Evolutionary conservation across 2,888 invertebrate species (phyloP), one percentile per base, ranked within the genome.

Genomic region (Tuta absoluta): DNA sequence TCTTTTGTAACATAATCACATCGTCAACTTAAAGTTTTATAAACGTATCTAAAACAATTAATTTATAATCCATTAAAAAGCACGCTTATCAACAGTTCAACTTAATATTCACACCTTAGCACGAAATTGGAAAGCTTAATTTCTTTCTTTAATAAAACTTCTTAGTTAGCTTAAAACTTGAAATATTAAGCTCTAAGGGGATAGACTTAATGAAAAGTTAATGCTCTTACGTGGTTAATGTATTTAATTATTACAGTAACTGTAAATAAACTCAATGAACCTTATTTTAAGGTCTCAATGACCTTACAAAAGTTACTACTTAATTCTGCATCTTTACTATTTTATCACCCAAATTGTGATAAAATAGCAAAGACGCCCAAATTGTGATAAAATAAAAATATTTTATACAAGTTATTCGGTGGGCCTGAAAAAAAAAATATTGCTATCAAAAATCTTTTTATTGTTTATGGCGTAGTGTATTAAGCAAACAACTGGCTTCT

Each of bases 121-220:
- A 45, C 45, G n/a, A 17, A 45, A 45, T 45, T 45, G n/a, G 45
- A 45, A 45, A 45, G n/a, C 45, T 45, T 45, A n/a, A 45, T 45
- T 45, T 45, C n/a, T 45, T 45, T 45, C 45, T 5, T 45, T 45
- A 45, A 45, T 45, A 45, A 45, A 45, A 45, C 45, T 17, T 45
- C 45, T 45, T 17, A 45, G 45, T 45, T 45, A n/a, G 45, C 45
- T 45, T 45, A 45, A 45, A 45, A 45, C 45, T 45, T 45, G 45
- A 17, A 45, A 17, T 17, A 45, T 45, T 17, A 45, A 45, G 45
- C 17, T 45, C 45, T 17, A 17, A n/a, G 17, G 45, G 45, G 45
- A 45, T 45, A 17, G 1, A 45, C 17, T 45, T n/a, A 45, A 45
- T 45, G 45, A 17, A 45, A 45, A 45, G n/a, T 45, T 45, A 45